Base-by-base conservation (phyloP, 2,888 invertebrate genomes). In the Meiosimyza platycephala region DNA sequence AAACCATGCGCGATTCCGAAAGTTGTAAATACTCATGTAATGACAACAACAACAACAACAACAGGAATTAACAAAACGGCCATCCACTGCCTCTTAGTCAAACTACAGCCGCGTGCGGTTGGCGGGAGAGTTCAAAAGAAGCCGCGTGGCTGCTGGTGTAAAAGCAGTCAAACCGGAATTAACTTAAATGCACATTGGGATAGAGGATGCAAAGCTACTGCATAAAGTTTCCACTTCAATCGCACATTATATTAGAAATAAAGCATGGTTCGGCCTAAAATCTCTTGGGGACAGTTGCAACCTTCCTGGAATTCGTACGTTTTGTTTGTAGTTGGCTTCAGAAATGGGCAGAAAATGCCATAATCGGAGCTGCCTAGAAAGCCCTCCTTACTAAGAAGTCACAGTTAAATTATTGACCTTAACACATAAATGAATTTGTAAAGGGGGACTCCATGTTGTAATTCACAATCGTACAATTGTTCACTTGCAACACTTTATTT, bases 1-100 rank as follows among this genome's bases (percentile, higher is more conserved):
- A 64, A 22, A 59, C 7, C 13, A 18, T 3, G 68, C 55, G 64
- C 71, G 71, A 50, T 71, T 65, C 51, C 59, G 65, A 71, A 71
- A 57, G 64, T 51, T 71, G 71, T 65, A 71, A 71, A 71, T 65
- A 64, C 65, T 59, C 55, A 59, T 71, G 51, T 65, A 64, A 69
- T 69, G 75, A 59, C 71, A 74, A 64, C 60, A 64, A 68, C 59
- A 64, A 73, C 51, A 66, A n/a, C n/a, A n/a, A n/a, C n/a, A n/a
- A 16, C 47, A 15, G 47, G 47, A 62, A 40, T 15, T 48, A 40
- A 51, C 66, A 71, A 9, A 67, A 66, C 62, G 47, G 71, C 71
- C 71, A 57, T 60, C 60, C 62, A 73, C 66, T 59, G 74, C 70
- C 68, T 72, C 72, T 51, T 47, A 71, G 18, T 48, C 63, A 63